Evolutionary conservation across 1,140 invertebrate genomes (phyloP), one percentile per base, ranked within the genome.

Genomic region (Bombus confusus): DNA sequence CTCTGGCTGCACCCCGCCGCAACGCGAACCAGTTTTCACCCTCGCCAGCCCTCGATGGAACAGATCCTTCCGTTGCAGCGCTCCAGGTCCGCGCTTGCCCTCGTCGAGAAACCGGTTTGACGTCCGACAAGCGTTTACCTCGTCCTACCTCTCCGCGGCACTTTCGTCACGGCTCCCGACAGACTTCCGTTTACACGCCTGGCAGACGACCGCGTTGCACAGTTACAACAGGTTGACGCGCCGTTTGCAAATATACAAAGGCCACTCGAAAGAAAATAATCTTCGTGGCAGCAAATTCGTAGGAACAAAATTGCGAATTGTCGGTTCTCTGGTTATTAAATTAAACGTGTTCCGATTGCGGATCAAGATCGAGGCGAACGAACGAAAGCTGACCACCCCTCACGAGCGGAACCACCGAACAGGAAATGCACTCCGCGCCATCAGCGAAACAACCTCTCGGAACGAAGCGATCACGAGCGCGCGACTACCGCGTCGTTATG

Each of bases 381-480:
- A 3, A 22, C 34, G n/a, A 22, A 52, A 52, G 5, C 18, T 8
- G n/a, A n/a, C n/a, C 0, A 12, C 28, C 15, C 13, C 13, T 71
- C 66, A 52, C 66, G 43, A 28, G 4, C 3, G 18, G 37, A 3
- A 34, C 28, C 4, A 9, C 0, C 43, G n/a, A 52, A 34, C 37
- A 37, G 37, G n/a, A 31, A 62, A 69, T 22, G 41, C 75, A 80
- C 66, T 83, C 4, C 78, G 78, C 59, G 83, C 10, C 41, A 74
- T 66, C 28, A n/a, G 37, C 43, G 37, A 37, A 76, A 72, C 52
- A 59, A 72, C 18, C 6, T n/a, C 31, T 71, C 73, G 18, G 37
- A 78, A 66, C 76, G 34, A 37, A 78, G 25, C 73, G 43, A 66
- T 71, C 88, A 81, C 87, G 80, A 80, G 31, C 72, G 66, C 79